Evolutionary conservation across 2,797 vertebrate species (phyloP).

Genomic region (Pelodytes ibericus): DNA sequence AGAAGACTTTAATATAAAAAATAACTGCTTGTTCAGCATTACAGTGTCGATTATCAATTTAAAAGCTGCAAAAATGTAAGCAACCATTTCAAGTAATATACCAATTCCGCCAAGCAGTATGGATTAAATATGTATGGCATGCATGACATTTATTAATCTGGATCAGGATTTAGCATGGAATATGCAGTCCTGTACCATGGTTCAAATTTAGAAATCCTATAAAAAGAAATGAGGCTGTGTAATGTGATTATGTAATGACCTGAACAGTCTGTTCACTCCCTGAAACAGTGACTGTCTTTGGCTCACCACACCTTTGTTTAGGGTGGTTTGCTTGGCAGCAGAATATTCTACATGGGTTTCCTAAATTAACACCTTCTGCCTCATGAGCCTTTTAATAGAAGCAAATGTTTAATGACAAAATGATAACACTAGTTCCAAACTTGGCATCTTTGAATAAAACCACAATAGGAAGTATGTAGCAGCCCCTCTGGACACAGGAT

Average conservation of each 20-base stretch:
- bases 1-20: too few relatives aligned
- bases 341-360: background rate
- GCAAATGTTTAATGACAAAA: background rate
- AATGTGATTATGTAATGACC: slow-evolving; percentile 1
- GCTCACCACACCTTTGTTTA: slow-evolving; percentile 16
- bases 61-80: too few relatives aligned
- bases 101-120: background rate
- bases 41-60: too few relatives aligned
- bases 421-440: background rate
- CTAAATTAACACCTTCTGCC: slow-evolving; percentile 1
- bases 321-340: background rate
- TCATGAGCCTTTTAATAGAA: background rate
- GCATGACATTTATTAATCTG: background rate
- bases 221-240: background rate
- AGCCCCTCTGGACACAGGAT: too few relatives aligned
- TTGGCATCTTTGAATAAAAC: too few relatives aligned
- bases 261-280: background rate
- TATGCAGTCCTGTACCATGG: background rate
- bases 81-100: background rate
- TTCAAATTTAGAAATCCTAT: background rate
- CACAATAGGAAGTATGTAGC: too few relatives aligned
- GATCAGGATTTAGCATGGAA: background rate
- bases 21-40: too few relatives aligned
- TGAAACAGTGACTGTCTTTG: too few relatives aligned
- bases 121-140: background rate